Base-by-base conservation (phyloP, 2,888 invertebrate genomes). In the Latrodectus hesperus region DNA sequence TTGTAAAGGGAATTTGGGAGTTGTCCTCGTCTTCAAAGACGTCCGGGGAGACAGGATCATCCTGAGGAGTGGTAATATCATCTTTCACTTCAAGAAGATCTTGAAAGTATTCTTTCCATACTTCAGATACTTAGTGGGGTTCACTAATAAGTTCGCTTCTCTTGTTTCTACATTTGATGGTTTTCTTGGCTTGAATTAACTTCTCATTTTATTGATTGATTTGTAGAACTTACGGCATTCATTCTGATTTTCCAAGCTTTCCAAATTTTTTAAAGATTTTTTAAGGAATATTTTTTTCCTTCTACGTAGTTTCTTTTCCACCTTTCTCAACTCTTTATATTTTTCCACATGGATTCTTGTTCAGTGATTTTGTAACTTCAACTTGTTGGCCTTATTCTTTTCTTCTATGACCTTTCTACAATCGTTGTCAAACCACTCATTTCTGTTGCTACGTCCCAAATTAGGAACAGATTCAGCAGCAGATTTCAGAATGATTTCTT, bases 141-240 rank as follows among this genome's bases (percentile, higher is more conserved):
- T 22, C 22, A 22, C 22, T 0, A 22, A 22, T 22, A 1, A 22
- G 22, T 22, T 22, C 22, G 22, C 22, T 1, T 22, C 1, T 22
- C 1, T 22, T 0, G 22, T 22, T 22, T 22, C 22, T 22, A 1
- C 22, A 22, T 22, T 0, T 22, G 22, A 22, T 22, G 22, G 1
- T 22, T n/a, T 65, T 73, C 51, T 73, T 73, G 76, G 49, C 17
- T 76, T 76, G 65, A 76, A 76, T n/a, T 76, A n/a, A 11, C 53
- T 79, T 53, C 71, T 70, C 38, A 71, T 79, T 17, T 49, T 51
- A 65, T 65, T 65, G 49, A 76, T 10, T 65, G 12, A 2, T 65
- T 76, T 64, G 12, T 65, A 76, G 14, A 76, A 76, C 70, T 16
- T 79, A 9, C 71, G 60, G 60, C 11, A 79, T 67, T 79, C 79